Conservation (phyloP, 2,113 vertebrate genomes). For the Hypanus sabinus region DNA sequence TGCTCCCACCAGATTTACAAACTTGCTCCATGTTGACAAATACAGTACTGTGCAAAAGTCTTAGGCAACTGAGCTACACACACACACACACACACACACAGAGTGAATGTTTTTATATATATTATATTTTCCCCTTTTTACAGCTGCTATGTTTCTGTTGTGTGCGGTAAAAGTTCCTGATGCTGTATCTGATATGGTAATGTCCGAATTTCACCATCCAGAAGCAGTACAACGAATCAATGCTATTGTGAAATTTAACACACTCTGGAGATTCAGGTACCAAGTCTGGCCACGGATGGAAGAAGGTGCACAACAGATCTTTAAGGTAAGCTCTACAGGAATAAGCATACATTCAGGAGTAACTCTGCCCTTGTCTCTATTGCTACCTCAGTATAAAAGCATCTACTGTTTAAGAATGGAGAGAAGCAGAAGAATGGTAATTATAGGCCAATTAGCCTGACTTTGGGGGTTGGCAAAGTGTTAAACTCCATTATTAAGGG, state of each 20-base stretch:
- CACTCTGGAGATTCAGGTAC: conserved; percentile 96
- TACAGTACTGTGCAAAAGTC: no score
- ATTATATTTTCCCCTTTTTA: conserved; percentile 29
- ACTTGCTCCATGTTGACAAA: no score
- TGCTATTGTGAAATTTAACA: conserved; percentile 90
- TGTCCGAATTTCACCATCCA: conserved; percentile 92
- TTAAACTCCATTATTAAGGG: no score
- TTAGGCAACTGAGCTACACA: no score
- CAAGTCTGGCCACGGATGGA: conserved; percentile 99
- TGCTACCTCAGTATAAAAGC: no score
- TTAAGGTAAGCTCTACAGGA: conserved; percentile 68
- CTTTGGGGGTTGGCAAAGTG: no score
- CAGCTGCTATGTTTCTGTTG: conserved; percentile 96
- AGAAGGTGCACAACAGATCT: conserved; percentile 96
- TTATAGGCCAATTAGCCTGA: no score
- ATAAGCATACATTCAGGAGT: background rate
- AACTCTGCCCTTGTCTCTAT: no score
- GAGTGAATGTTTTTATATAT: background rate
- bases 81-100: no score
- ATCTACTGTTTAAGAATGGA: no score
- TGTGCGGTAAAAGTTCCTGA: conserved; percentile 96
- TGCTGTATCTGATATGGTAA: conserved; percentile 90
- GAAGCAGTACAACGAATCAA: conserved; percentile 90
- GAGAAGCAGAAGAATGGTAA: no score
- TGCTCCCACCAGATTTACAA: no score